A percentile compares a stretch with the other conserved stretches of the same genome.
Conservation (phyloP, 2,888 invertebrate species). For the Heliothis peltigera region DNA sequence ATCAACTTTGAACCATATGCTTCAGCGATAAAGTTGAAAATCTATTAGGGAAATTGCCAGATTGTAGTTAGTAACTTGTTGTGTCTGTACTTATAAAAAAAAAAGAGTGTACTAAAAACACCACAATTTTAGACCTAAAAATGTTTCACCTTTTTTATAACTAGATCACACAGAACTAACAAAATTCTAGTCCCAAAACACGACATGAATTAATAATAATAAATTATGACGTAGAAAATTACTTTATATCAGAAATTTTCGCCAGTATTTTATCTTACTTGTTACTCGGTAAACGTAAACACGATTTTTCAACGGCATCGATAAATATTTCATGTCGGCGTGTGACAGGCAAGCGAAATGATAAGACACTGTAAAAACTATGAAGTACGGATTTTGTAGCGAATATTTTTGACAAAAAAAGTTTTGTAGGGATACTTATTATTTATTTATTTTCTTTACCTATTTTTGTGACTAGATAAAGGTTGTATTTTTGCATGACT, state of each 20-base stretch:
- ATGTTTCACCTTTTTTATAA: neutral
- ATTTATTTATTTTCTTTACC: neutral
- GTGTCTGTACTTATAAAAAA: too few relatives aligned
- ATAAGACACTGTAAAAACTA: constrained; percentile 37
- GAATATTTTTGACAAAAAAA: constrained; percentile 18
- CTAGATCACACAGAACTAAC: neutral
- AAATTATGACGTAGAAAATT: constrained; percentile 28
- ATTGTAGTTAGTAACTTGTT: too few relatives aligned
- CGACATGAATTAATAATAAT: constrained; percentile 40
- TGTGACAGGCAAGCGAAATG: constrained; percentile 39
- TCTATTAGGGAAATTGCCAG: too few relatives aligned
- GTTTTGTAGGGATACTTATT: neutral
- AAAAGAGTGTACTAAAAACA: neutral
- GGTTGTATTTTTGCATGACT: neutral
- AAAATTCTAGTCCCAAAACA: constrained; percentile 16
- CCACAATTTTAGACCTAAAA: neutral
- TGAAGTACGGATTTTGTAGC: constrained; percentile 11
- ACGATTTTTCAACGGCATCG: constrained; percentile 48
- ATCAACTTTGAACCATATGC: too few relatives aligned
- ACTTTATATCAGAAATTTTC: constrained; percentile 29
- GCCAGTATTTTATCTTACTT: constrained; percentile 32
- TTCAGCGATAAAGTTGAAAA: too few relatives aligned
- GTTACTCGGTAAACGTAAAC: constrained; percentile 46
- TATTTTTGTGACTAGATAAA: neutral
- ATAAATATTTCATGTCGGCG: constrained; percentile 51